Base-by-base conservation (phyloP, 2,888 invertebrate species). In the Ametastegia equiseti region DNA sequence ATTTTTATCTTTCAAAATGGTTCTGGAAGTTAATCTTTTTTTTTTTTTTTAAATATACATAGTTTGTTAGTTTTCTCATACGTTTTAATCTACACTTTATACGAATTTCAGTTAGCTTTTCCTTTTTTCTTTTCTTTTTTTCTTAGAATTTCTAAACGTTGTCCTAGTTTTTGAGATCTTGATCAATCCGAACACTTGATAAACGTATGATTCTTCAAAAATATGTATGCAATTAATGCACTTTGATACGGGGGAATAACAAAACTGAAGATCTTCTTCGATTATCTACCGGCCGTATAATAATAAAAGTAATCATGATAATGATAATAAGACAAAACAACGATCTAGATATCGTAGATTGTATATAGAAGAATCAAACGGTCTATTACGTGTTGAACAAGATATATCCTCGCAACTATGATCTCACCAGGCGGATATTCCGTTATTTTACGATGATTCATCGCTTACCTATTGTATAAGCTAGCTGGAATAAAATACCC, bases 11-110 rank as follows among this genome's bases (percentile, higher is more conserved):
- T 71, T 71, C 30, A 11, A 71, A 6, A 71, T 71, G 47, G 47
- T 71, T 71, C 71, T 71, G 47, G 30, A 71, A 71, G 71, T 71
- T 45, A 45, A 23, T 45, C 1, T 23, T 71, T 71, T 71, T 15
- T 45, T 45, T 45, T 19, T 13, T 23, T 69, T 69, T 36, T 39
- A 67, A 42, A 71, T 71, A 45, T 71, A 45, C 27, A 42, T 71
- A 45, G 45, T 71, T 71, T 45, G 36, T 71, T 39, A 39, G 19
- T 27, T 71, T 23, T 71, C 27, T 42, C 23, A 69, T 9, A 23
- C 69, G 19, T 71, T 71, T 39, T 67, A 39, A 39, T 19, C 36
- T 71, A 42, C n/a, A 71, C 71, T 71, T 47, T 15, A 45, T 45
- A 71, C 30, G 23, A 71, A 71, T 71, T 30, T 71, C n/a, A 1